Base-by-base conservation (phyloP, 1,140 invertebrate genomes). In the Wiebesia pumilae region DNA sequence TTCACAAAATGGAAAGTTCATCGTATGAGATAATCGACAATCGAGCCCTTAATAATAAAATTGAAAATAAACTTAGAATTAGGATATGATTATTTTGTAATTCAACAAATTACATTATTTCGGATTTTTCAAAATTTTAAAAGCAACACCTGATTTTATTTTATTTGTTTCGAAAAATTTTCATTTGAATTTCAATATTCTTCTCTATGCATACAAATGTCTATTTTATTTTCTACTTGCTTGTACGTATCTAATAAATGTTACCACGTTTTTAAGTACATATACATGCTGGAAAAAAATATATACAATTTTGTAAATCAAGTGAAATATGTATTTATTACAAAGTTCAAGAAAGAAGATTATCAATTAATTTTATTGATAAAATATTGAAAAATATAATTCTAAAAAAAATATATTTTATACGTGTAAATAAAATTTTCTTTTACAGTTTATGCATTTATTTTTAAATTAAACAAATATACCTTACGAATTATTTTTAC, bases 31-130 rank as follows among this genome's bases (percentile, higher is more conserved):
- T 78, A 78, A 78, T 47, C 30, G 10, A n/a, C 24, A 38, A 40
- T 43, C 71, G 71, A 10, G 71, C 35, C n/a, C 38, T 38, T 43
- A 43, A 75, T 75, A 43, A 75, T 75, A 75, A 75, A 75, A 75
- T 75, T 43, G 71, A 75, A 43, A 75, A 27, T 9, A 40, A 43
- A 43, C 4, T 43, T 43, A 7, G 38, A 21, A 40, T 75, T 75
- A 0, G 30, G 7, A 0, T 24, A 43, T 33, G 38, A 4, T 43
- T 40, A 75, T 27, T 75, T 43, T n/a, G 71, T 43, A n/a, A 75
- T 75, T n/a, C 71, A 12, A n/a, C 0, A 4, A 14, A 38, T 43
- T 75, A 38, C 43, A 4, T 75, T 43, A 75, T 75, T n/a, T 75
- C n/a, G 6, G 12, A 75, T 75, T 75, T 75, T 75, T 1, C 35